These are phyloP conservation scores for Pardalotus punctatus DNA, from an alignment of 2,113 vertebrate genomes.

Conservation along the genomic window DNA sequence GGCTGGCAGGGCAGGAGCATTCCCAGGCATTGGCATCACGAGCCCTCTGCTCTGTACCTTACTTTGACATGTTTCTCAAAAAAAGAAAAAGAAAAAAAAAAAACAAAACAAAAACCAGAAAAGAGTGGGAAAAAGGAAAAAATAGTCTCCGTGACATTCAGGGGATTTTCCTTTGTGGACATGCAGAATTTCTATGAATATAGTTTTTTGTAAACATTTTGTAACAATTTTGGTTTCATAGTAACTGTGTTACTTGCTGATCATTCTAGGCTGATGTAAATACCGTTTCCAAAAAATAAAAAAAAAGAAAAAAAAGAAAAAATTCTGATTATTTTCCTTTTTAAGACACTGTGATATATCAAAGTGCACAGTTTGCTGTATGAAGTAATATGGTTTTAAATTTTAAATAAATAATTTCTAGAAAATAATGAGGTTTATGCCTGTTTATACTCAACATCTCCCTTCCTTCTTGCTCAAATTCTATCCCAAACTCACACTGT, in stretches of 20 bases:
- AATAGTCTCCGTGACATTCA: slow-evolving; percentile 75
- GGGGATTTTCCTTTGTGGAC: slow-evolving; percentile 92
- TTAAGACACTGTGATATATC: slow-evolving; percentile 99
- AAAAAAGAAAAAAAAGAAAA: slow-evolving; percentile 52
- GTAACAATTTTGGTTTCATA: slow-evolving; percentile 95
- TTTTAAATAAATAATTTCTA: slow-evolving; percentile 96
- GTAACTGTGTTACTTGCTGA: slow-evolving; percentile 94
- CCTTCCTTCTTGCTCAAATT: neutral
- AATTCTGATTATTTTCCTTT: slow-evolving; percentile 92
- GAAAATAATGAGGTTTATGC: slow-evolving; percentile 31
- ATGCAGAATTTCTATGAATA: slow-evolving; percentile 98
- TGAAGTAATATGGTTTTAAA: slow-evolving; percentile 96
- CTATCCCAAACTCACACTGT: neutral
- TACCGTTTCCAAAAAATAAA: slow-evolving; percentile 77
- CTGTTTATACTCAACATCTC: neutral
- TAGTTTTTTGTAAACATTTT: slow-evolving; percentile 99
- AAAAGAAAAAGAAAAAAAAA: neutral
- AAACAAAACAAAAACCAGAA: neutral
- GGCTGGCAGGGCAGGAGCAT: neutral
- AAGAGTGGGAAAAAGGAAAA: slow-evolving; percentile 44
- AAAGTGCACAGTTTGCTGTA: slow-evolving; percentile 99
- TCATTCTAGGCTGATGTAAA: slow-evolving; percentile 87
- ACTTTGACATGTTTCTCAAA: slow-evolving; percentile 61
- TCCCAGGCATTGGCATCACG: neutral
- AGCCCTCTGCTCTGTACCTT: neutral